A percentile compares a stretch with the other conserved stretches of the same genome.
Evolutionary conservation across 1,140 invertebrate species (phyloP).

Genomic region (Brachionus calyciflorus): DNA sequence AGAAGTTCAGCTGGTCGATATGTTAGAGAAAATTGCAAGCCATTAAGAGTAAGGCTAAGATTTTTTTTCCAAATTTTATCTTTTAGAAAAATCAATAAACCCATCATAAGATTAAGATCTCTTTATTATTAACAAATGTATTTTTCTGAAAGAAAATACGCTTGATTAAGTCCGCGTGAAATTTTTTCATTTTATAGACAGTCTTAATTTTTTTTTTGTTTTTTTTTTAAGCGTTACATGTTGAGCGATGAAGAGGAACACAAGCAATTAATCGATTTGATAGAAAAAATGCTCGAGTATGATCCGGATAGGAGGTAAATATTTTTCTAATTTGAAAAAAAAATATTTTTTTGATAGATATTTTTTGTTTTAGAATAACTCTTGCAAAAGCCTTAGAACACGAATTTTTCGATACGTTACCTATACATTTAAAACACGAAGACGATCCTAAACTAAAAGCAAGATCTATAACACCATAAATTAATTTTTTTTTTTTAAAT

Average conservation of each 20-base stretch:
- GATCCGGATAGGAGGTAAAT: constrained; percentile 68
- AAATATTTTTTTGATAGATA: constrained; percentile 98
- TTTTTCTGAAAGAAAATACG: too few relatives aligned
- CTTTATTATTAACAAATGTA: constrained; percentile 9
- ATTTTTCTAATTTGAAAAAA: constrained; percentile 71
- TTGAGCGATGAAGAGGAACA: constrained; percentile 77
- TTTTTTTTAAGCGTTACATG: constrained; percentile 76
- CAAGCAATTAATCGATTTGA: constrained; percentile 85
- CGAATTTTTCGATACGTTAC: constrained; percentile 30
- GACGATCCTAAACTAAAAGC: constrained; percentile 40
- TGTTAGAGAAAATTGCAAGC: constrained; percentile 83
- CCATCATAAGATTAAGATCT: background rate
- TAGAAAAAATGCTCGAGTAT: constrained; percentile 92
- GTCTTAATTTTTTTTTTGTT: background rate
- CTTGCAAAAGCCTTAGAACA: constrained; percentile 30
- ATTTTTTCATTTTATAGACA: background rate
- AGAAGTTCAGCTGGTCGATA: constrained; percentile 57
- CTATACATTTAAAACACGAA: constrained; percentile 29
- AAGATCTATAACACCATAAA: constrained; percentile 8
- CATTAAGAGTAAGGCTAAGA: constrained; percentile 71
- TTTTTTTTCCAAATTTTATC: constrained; percentile 34
- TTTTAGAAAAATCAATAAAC: background rate
- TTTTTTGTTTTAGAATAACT: constrained; percentile 65
- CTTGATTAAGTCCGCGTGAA: constrained; percentile 11
- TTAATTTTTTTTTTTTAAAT: background rate